These are phyloP conservation scores for Phylloscopus trochiloides DNA, from an alignment of 2,113 vertebrate genomes.

Conservation along the genomic window DNA sequence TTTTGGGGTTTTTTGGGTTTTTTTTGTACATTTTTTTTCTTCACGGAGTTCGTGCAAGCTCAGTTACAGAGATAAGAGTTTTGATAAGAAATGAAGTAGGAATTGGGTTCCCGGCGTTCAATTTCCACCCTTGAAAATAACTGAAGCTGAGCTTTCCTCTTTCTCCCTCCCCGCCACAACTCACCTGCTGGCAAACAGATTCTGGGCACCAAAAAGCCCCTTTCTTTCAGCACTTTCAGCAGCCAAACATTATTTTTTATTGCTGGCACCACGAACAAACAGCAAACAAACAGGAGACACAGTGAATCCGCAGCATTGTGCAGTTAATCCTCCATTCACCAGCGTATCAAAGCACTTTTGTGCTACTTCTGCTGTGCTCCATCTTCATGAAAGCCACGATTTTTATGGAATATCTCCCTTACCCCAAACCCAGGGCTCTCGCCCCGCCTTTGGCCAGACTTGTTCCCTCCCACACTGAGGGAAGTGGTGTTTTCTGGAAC, in stretches of 20 bases:
- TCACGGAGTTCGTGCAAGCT: neutral
- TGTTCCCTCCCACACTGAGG: neutral
- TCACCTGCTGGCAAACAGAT: neutral
- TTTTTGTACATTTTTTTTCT: neutral
- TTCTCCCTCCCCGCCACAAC: neutral
- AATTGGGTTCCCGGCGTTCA: accelerated
- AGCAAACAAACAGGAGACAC: neutral
- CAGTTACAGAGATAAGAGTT: neutral
- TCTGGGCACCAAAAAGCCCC: neutral
- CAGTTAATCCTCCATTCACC: conserved; percentile 9
- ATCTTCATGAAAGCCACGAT: neutral
- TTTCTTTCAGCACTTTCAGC: neutral
- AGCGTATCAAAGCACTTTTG: neutral
- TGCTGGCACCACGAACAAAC: neutral
- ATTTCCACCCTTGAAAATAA: neutral
- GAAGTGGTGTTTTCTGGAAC: neutral
- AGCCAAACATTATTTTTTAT: neutral
- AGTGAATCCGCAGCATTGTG: neutral
- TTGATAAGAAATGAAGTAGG: neutral
- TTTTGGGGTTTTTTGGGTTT: neutral
- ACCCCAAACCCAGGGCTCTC: accelerated
- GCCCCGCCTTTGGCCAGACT: neutral
- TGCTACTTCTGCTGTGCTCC: conserved; percentile 3
- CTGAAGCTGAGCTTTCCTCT: neutral
- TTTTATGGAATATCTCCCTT: neutral